These are phyloP conservation scores for Mystacornis crossleyi DNA, from an alignment of 2,113 vertebrate species.

Conservation along the genomic window DNA sequence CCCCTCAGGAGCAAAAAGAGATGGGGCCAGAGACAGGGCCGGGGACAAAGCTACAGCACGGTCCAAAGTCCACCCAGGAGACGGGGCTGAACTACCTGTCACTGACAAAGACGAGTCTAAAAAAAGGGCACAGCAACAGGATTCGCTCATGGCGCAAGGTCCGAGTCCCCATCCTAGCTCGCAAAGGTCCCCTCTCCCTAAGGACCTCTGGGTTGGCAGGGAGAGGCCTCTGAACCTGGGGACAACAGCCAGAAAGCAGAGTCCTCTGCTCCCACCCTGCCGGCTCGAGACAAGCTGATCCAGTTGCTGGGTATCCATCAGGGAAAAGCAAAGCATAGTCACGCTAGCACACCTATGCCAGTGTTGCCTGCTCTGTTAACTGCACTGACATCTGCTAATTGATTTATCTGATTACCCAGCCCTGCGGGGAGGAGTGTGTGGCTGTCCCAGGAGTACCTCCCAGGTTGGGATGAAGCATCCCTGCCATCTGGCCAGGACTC, in stretches of 20 bases:
- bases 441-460: background rate
- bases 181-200: background rate
- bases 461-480: slow-evolving; percentile 67
- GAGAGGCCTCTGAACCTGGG: background rate
- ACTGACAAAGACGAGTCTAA: background rate
- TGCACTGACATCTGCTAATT: slow-evolving; percentile 52
- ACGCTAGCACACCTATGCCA: background rate
- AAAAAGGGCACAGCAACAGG: background rate
- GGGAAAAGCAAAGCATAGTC: background rate
- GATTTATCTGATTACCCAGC: slow-evolving; percentile 50
- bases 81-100: background rate
- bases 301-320: background rate
- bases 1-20: background rate
- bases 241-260: background rate
- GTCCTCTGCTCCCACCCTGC: background rate
- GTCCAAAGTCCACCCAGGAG: background rate
- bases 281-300: background rate
- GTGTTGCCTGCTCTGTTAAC: slow-evolving; percentile 29
- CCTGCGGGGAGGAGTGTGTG: background rate
- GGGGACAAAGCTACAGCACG: background rate
- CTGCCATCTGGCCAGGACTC: slow-evolving; percentile 62
- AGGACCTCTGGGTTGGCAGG: background rate
- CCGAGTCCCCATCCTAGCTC: background rate
- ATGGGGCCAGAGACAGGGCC: background rate
- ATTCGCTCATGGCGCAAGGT: background rate